These are phyloP conservation scores for Acanthosepion pharaonis DNA, from an alignment of 2,888 invertebrate genomes.

Conservation along the genomic window DNA sequence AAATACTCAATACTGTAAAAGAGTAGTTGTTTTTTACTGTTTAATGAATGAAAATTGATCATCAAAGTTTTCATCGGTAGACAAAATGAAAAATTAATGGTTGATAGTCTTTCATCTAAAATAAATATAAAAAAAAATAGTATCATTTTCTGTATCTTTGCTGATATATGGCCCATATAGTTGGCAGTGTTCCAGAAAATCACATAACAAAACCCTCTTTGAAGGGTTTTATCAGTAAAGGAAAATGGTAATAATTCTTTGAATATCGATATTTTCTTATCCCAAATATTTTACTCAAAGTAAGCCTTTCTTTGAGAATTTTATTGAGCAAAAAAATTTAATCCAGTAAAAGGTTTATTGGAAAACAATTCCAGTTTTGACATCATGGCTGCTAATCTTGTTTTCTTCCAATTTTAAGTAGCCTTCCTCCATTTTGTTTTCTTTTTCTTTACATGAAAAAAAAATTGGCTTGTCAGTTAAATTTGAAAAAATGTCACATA, in stretches of 20 bases:
- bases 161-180: neutral
- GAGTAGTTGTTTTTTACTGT: too few species aligned
- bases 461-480: too few species aligned
- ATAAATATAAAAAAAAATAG: too few species aligned
- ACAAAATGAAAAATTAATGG: too few species aligned
- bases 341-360: neutral
- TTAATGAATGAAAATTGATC: too few species aligned
- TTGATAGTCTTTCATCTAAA: too few species aligned
- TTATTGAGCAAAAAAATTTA: neutral
- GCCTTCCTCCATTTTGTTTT: neutral
- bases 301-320: neutral
- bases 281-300: neutral
- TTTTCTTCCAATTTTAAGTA: neutral
- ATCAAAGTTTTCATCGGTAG: too few species aligned
- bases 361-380: neutral
- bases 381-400: too few species aligned
- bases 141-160: too few species aligned
- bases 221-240: neutral
- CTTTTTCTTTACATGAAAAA: neutral
- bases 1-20: too few species aligned
- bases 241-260: neutral
- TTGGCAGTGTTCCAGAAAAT: neutral
- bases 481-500: too few species aligned
- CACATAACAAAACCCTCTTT: neutral
- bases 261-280: neutral